Percentiles rank a stretch among this genome's conserved stretches.
These are phyloP conservation scores for Aspidapion aeneum DNA, from an alignment of 2,888 invertebrate genomes.

Conservation along the genomic window DNA sequence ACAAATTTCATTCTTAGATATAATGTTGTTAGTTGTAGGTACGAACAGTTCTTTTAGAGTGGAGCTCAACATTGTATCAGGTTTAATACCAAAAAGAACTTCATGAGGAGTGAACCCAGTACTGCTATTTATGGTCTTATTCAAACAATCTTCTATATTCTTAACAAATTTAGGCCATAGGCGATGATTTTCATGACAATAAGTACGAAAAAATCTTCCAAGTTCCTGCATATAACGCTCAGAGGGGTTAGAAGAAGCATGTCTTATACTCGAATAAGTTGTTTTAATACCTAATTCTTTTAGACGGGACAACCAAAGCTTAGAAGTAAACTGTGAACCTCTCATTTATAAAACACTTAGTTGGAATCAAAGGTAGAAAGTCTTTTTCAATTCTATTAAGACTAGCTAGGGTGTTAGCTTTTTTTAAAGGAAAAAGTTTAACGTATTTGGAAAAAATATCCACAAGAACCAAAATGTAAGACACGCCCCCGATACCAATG, in stretches of 20 bases:
- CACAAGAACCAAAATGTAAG: slow-evolving; percentile 28
- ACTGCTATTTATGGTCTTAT: not conserved
- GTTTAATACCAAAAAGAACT: not conserved
- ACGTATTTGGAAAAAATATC: slow-evolving; percentile 31
- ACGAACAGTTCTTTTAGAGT: not conserved
- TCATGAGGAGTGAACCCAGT: not conserved
- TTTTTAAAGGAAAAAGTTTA: slow-evolving; percentile 24
- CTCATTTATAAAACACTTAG: slow-evolving; percentile 5
- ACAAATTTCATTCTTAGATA: not conserved
- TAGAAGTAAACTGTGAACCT: slow-evolving; percentile 10
- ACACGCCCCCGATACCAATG: slow-evolving; percentile 17
- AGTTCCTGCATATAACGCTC: slow-evolving; percentile 8
- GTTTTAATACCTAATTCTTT: not conserved
- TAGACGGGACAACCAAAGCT: slow-evolving; percentile 17
- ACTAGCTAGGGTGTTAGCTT: slow-evolving; percentile 20
- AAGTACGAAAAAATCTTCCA: slow-evolving; percentile 8
- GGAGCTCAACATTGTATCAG: not conserved
- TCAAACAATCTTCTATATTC: slow-evolving; percentile 1
- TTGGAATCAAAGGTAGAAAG: not conserved
- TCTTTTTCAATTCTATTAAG: slow-evolving; percentile 2
- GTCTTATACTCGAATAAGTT: not conserved
- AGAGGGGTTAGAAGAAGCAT: slow-evolving; percentile 5
- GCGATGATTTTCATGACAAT: slow-evolving; percentile 1
- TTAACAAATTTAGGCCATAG: not conserved
- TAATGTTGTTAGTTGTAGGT: not conserved